phyloP scores from a whole-genome alignment of 2,888 invertebrate genomes.

The Ernsta delagoae region DNA sequence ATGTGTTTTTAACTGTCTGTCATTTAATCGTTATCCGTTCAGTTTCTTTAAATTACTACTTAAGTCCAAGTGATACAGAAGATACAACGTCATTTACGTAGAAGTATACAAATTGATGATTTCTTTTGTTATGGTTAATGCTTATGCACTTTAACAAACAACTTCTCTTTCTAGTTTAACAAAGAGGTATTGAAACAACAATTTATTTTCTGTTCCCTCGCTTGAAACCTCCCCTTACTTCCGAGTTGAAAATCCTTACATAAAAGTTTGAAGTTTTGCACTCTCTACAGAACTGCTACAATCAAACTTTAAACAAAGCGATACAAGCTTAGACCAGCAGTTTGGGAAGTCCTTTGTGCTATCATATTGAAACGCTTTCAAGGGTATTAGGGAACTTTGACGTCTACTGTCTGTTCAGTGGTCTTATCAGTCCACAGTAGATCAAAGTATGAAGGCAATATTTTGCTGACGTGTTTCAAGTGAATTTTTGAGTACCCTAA shows the following conservation, averaged over 20 bases:
- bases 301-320: slow-evolving; percentile 63
- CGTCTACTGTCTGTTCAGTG: slow-evolving; percentile 44
- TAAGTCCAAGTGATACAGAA: too few species aligned
- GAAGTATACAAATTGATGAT: slow-evolving; percentile 23
- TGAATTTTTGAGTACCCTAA: not conserved
- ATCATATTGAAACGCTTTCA: slow-evolving; percentile 57
- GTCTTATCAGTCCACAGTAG: slow-evolving; percentile 16
- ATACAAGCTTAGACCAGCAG: slow-evolving; percentile 46
- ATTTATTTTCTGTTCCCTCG: slow-evolving; percentile 33
- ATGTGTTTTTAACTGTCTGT: not conserved
- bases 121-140: slow-evolving; percentile 23
- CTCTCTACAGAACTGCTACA: slow-evolving; percentile 44
- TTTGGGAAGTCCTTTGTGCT: slow-evolving; percentile 52
- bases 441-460: slow-evolving; percentile 4
- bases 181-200: slow-evolving; percentile 38
- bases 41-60: too few species aligned
- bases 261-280: slow-evolving; percentile 35
- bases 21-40: too few species aligned
- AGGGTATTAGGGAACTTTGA: slow-evolving; percentile 69
- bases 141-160: slow-evolving; percentile 12
- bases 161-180: slow-evolving; percentile 30
- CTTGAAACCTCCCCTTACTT: slow-evolving; percentile 18
- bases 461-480: not conserved
- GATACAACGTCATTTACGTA: too few species aligned
- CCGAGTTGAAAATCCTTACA: slow-evolving; percentile 35